Conservation (phyloP, 2,113 vertebrate genomes). For the Oreochromis tanganicae region DNA sequence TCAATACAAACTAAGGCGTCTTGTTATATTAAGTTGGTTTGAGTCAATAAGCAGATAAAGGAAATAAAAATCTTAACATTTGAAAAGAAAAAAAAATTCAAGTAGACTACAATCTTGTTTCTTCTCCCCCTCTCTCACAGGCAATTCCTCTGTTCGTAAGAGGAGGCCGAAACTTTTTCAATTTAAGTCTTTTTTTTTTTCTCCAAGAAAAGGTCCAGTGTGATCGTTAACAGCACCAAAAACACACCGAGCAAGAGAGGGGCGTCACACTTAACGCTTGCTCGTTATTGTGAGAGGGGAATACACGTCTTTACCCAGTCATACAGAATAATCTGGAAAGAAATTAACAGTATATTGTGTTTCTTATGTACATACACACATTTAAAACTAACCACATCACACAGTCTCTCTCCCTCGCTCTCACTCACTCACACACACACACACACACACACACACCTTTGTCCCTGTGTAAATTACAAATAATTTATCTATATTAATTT, state of each 20-base stretch:
- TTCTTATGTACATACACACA: slow-evolving; percentile 54
- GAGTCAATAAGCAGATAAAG: slow-evolving; percentile 56
- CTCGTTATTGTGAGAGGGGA: slow-evolving; percentile 29
- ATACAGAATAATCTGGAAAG: slow-evolving; percentile 59
- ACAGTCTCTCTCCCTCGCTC: background rate
- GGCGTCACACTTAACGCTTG: slow-evolving; percentile 24
- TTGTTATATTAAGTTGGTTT: slow-evolving; percentile 65
- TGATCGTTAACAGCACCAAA: slow-evolving; percentile 69
- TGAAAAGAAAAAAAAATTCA: slow-evolving; percentile 49
- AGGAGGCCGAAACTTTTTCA: slow-evolving; percentile 17
- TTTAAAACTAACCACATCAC: slow-evolving; percentile 17
- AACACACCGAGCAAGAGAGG: slow-evolving; percentile 57
- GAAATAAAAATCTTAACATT: slow-evolving; percentile 18
- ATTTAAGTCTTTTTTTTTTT: slow-evolving; percentile 61
- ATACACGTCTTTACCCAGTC: slow-evolving; percentile 1
- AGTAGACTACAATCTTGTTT: slow-evolving; percentile 70
- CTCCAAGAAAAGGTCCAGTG: slow-evolving; percentile 72
- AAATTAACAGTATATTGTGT: slow-evolving; percentile 61
- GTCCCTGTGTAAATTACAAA: slow-evolving; percentile 75
- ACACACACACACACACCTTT: slow-evolving; percentile 9
- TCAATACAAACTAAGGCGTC: slow-evolving; percentile 74
- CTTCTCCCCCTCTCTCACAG: slow-evolving; percentile 27
- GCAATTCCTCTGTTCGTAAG: slow-evolving; percentile 5
- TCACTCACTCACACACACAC: background rate
- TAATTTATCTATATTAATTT: slow-evolving; percentile 75